phyloP scores from a whole-genome alignment of 2,888 invertebrate genomes.

The Gymnosoma rotundatum region DNA sequence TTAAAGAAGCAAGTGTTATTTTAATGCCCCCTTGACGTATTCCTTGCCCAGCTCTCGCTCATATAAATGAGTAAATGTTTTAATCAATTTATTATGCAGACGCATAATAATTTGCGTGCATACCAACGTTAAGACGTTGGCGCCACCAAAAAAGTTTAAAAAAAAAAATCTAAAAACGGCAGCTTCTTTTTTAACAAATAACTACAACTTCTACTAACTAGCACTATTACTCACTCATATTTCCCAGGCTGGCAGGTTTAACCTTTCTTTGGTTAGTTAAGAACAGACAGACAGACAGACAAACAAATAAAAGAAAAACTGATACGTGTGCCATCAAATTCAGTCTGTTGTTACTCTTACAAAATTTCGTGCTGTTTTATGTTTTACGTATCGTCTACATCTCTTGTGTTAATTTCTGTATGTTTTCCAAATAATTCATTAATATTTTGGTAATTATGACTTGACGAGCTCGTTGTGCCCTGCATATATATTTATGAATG shows the following conservation, averaged over 20 bases:
- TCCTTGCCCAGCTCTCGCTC: slow-evolving; percentile 21
- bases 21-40: slow-evolving; percentile 52
- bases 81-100: slow-evolving; percentile 72
- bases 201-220: slow-evolving; percentile 25
- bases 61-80: slow-evolving; percentile 64
- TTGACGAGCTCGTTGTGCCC: slow-evolving; percentile 73
- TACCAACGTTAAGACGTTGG: slow-evolving; percentile 70
- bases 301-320: background rate
- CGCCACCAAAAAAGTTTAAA: slow-evolving; percentile 69
- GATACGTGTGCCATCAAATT: slow-evolving; percentile 62
- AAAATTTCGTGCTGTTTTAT: slow-evolving; percentile 31
- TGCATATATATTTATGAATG: slow-evolving; percentile 63
- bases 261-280: slow-evolving; percentile 22
- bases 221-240: slow-evolving; percentile 3
- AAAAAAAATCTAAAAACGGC: slow-evolving; percentile 65
- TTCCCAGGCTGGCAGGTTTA: slow-evolving; percentile 22
- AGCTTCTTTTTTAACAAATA: slow-evolving; percentile 62
- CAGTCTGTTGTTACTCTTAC: slow-evolving; percentile 14
- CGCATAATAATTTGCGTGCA: slow-evolving; percentile 71
- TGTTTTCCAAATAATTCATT: slow-evolving; percentile 81
- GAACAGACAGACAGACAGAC: background rate
- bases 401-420: slow-evolving; percentile 66
- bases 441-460: slow-evolving; percentile 81
- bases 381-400: slow-evolving; percentile 37
- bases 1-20: slow-evolving; percentile 60